Conservation (phyloP, 2,797 vertebrate species). For the Molossus alvarezi region DNA sequence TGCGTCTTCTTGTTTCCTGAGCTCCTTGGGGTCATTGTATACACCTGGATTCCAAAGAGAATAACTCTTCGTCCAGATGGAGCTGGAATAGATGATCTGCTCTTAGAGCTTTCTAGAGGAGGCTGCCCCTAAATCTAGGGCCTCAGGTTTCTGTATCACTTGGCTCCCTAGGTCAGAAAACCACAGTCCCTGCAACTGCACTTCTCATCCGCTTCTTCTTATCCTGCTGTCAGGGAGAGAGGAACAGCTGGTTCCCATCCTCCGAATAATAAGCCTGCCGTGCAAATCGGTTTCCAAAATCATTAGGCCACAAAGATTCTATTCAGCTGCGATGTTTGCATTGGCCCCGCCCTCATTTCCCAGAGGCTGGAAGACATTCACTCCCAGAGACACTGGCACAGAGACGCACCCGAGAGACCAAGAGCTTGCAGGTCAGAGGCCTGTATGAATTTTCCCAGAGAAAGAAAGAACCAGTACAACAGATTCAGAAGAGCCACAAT, state of each 20-base stretch:
- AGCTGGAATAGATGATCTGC: not conserved
- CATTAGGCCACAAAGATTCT: conserved; percentile 85
- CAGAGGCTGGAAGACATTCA: conserved; percentile 75
- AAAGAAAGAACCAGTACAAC: conserved; percentile 25
- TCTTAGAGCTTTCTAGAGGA: conserved; percentile 34
- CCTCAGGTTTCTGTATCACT: not conserved
- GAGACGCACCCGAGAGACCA: conserved; percentile 1
- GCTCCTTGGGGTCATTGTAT: not conserved
- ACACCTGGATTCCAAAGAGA: conserved; percentile 22
- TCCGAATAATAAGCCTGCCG: conserved; percentile 78
- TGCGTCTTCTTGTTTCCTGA: not conserved
- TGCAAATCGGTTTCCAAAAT: conserved; percentile 84
- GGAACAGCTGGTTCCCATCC: conserved; percentile 85
- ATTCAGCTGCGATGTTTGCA: conserved; percentile 81
- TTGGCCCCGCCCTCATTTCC: conserved; percentile 77
- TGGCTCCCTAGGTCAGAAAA: conserved; percentile 62
- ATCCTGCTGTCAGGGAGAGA: conserved; percentile 75
- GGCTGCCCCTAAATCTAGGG: not conserved
- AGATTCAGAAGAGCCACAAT: conserved; percentile 40
- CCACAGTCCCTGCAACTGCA: conserved; percentile 23
- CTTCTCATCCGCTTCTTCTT: conserved; percentile 60
- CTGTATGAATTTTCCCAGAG: conserved; percentile 42
- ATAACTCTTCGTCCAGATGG: not conserved
- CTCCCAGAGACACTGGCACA: conserved; percentile 67
- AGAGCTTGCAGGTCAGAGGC: conserved; percentile 32